phyloP scores from a whole-genome alignment of 1,140 invertebrate genomes.

The Thaumatotibia leucotreta region DNA sequence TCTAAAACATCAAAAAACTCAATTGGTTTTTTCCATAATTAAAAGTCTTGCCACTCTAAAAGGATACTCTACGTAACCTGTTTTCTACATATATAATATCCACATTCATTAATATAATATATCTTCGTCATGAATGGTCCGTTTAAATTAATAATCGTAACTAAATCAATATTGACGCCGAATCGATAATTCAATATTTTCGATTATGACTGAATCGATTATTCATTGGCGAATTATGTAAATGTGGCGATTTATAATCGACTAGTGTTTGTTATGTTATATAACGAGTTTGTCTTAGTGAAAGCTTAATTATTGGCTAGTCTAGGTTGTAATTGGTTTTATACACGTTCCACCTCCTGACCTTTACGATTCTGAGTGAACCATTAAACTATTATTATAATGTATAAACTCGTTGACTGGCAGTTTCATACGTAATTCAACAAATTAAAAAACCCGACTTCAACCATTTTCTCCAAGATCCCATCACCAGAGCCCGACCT shows the following conservation, averaged over 20 bases:
- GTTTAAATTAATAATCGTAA: constrained; percentile 7
- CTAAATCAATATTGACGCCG: constrained; percentile 3
- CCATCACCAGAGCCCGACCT: too few relatives aligned
- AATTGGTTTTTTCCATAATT: neutral
- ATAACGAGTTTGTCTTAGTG: neutral
- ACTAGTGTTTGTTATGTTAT: neutral
- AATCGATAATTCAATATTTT: constrained; percentile 9
- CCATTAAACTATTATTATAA: too few relatives aligned
- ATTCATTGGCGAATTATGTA: constrained; percentile 9
- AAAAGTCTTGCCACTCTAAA: neutral
- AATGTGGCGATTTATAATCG: neutral
- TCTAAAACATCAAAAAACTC: too few relatives aligned
- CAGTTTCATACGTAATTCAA: too few relatives aligned
- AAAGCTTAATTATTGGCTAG: neutral
- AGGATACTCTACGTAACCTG: neutral
- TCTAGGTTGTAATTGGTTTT: neutral
- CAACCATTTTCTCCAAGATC: too few relatives aligned
- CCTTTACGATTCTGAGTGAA: too few relatives aligned
- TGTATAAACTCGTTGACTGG: too few relatives aligned
- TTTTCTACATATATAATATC: neutral
- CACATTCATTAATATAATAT: too few relatives aligned
- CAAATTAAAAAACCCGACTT: too few relatives aligned
- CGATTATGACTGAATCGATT: constrained; percentile 2
- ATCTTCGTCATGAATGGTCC: neutral
- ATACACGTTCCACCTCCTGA: too few relatives aligned